phyloP scores from a whole-genome alignment of 2,113 vertebrate genomes.

The Callocephalon fimbriatum region DNA sequence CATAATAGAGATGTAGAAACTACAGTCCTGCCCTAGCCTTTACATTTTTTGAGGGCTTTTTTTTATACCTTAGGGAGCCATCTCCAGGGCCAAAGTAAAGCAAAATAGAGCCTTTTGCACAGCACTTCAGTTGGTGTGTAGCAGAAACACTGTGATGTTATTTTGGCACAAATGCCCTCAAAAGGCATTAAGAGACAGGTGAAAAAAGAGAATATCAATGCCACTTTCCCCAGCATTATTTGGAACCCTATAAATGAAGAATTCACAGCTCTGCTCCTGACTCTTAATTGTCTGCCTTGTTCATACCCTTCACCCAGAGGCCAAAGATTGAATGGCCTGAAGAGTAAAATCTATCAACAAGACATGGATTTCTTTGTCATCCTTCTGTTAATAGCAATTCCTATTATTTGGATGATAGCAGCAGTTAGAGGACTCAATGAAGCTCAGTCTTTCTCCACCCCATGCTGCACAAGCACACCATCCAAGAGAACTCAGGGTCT shows the following conservation, averaged over 20 bases:
- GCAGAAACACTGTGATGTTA: not conserved
- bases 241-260: constrained; percentile 27
- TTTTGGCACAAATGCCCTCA: constrained; percentile 29
- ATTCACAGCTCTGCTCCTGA: constrained; percentile 28
- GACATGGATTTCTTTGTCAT: constrained; percentile 32
- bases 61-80: not conserved
- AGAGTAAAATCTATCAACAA: constrained; percentile 49
- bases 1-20: not conserved
- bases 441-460: not conserved
- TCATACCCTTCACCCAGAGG: constrained; percentile 50
- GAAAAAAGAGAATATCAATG: not conserved
- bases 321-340: constrained; percentile 49
- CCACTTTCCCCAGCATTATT: not conserved
- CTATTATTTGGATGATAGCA: constrained; percentile 15
- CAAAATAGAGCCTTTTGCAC: not conserved
- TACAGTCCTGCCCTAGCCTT: not conserved
- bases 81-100: constrained; percentile 15
- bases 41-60: not conserved
- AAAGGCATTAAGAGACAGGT: constrained; percentile 20
- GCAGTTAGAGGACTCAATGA: not conserved
- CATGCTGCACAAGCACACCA: not conserved
- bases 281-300: constrained; percentile 54
- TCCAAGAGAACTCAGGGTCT: constrained; percentile 18
- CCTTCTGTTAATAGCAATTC: constrained; percentile 13
- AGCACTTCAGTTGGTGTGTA: not conserved